Evolutionary conservation across 2,797 vertebrate genomes (phyloP), one percentile per base, ranked within the genome.

Genomic region (Molossus alvarezi): DNA sequence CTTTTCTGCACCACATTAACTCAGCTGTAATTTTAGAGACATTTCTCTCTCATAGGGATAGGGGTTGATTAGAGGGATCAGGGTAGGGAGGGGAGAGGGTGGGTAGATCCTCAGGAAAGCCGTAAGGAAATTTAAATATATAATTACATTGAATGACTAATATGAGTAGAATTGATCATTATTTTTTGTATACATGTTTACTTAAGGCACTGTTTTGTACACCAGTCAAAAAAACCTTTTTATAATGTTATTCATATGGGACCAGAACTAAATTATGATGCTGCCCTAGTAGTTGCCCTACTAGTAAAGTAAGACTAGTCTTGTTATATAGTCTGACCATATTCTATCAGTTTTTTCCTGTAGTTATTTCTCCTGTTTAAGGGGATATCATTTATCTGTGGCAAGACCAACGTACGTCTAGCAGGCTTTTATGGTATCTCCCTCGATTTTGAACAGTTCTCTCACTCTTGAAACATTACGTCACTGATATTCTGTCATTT

Each of bases 401-500:
- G 4, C 73, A 10, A 58, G 53, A 23, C 45, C 64, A n/a, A 0
- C 75, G 5, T 69, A 25, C 9, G 23, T 51, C 73, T 58, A 29
- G 29, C 27, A 81, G n/a, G 13, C 29, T 90, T 90, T 93, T n/a
- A n/a, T 51, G 33, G 11, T n/a, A 71, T 25, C 81, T 82, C 23
- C 58, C n/a, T 94, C 73, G 29, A 4, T 90, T 92, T 53, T 87
- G 65, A 95, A 91, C 33, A 53, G 45, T 57, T 86, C 91, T 58
- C 23, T 83, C 58, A 67, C 67, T 88, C 71, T 76, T 85, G 33
- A 95, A 93, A 87, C 67, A 75, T 79, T 29, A 77, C 23, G 5
- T 84, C 37, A 53, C 76, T 72, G n/a, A 21, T 90, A 73, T 90
- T 65, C 69, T 91, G 57, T 62, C 71, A 73, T 89, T 37, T 84